Evolutionary conservation across 1,140 invertebrate genomes (phyloP).

Genomic region (Drosophila pseudoananassae): DNA sequence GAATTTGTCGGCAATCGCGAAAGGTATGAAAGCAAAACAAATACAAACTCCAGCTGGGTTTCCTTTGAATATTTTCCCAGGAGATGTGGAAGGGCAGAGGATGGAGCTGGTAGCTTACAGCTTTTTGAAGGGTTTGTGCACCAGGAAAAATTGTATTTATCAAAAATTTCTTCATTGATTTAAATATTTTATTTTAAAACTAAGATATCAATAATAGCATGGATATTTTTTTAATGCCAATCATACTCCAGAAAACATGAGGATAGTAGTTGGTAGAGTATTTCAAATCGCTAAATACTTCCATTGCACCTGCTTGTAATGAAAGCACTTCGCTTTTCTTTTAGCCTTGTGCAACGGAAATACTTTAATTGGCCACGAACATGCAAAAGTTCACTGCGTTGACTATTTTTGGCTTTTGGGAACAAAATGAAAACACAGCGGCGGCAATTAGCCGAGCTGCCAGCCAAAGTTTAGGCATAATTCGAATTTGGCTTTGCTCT

Average conservation of each 20-base stretch:
- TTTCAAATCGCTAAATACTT: neutral
- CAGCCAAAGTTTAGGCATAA: conserved; percentile 59
- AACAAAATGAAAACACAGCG: conserved; percentile 46
- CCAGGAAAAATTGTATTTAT: too few relatives aligned
- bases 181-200: too few relatives aligned
- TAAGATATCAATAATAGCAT: too few relatives aligned
- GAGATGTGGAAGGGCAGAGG: neutral
- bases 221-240: too few relatives aligned
- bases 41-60: conserved; percentile 19
- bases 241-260: neutral
- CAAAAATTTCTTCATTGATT: too few relatives aligned
- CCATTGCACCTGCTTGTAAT: neutral
- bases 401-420: conserved; percentile 27
- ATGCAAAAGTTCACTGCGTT: conserved; percentile 49
- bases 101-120: too few relatives aligned
- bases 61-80: conserved; percentile 24
- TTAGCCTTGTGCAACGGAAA: conserved; percentile 56
- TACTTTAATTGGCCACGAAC: conserved; percentile 60
- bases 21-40: conserved; percentile 28
- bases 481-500: conserved; percentile 50
- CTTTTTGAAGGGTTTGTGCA: neutral
- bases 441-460: conserved; percentile 57
- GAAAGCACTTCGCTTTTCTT: conserved; percentile 7
- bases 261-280: neutral
- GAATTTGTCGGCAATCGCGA: conserved; percentile 44